Base-by-base conservation (phyloP, 2,888 invertebrate species). In the Apodemia mormo region DNA sequence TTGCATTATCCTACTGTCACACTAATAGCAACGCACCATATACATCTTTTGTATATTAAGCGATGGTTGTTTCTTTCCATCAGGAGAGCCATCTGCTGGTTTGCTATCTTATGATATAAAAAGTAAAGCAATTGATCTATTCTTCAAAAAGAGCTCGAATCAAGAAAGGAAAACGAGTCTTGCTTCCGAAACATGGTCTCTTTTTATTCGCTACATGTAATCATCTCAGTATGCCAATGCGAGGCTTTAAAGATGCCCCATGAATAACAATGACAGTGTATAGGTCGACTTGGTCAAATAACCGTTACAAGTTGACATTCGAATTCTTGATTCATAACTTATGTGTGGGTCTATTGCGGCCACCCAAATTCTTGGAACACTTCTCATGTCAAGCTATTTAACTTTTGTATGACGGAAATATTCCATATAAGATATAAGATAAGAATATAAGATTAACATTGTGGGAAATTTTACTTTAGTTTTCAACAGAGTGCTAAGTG, bases 211-310 rank as follows among this genome's bases (percentile, higher is more conserved):
- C 33, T 33, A 30, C 22, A 58, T 58, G 29, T 30, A 33, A n/a
- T 37, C 7, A 33, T 61, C 61, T 61, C 30, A 37, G 61, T 61
- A 14, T 61, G 33, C 33, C 61, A 33, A 33, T 14, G 61, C 61
- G 33, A 14, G 14, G 61, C 37, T 12, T 49, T 7, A 7, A 14
- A 12, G 61, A 33, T 73, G 76, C 71, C 72, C 68, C 66, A 69
- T 69, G 78, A 76, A 78, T 78, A 73, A 72, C 68, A 78, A 78
- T 71, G 71, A 72, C 68, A 78, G 77, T 69, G 71, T 30, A 61
- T 33, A 77, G 72, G 68, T 70, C 69, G 73, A 67, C 72, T 70
- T 70, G 72, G 69, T 66, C 71, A 67, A 72, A 74, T 66, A 70
- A 78, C 77, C 76, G 77, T 78, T 77, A 77, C 67, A 68, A 66